A percentile compares a stretch with the other conserved stretches of the same genome.
Conservation (phyloP, 30 jellyfish, hydroid and myxozoan species). For the Chrysaora quinquecirrha region DNA sequence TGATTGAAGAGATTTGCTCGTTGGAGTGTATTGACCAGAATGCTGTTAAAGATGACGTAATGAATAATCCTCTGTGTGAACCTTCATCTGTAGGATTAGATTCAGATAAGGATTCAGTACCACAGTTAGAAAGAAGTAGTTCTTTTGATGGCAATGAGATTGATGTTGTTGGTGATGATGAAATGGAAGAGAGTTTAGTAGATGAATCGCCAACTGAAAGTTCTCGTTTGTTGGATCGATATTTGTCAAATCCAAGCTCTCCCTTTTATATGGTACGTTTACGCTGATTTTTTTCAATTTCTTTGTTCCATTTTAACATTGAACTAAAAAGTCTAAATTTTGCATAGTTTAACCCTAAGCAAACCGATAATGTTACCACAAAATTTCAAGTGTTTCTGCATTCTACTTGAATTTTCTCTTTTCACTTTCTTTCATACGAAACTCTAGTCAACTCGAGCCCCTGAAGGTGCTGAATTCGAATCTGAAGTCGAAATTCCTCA, state of each 20-base stretch:
- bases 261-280: slow-evolving; percentile 69
- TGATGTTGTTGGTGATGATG: slow-evolving; percentile 85
- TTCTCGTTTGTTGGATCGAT: slow-evolving; percentile 65
- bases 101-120: neutral
- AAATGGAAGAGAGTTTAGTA: slow-evolving; percentile 34
- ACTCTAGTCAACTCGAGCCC: no score
- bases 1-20: slow-evolving; percentile 73
- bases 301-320: no score
- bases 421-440: no score
- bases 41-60: neutral
- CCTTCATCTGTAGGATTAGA: neutral
- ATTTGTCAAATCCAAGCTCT: slow-evolving; percentile 49
- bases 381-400: no score
- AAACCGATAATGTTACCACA: no score
- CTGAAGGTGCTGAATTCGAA: no score
- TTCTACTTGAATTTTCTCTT: no score
- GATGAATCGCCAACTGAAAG: slow-evolving; percentile 14
- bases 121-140: slow-evolving; percentile 27
- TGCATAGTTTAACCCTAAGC: no score
- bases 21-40: neutral
- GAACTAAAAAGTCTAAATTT: no score
- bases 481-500: no score
- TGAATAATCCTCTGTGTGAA: neutral
- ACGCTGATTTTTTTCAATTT: neutral
- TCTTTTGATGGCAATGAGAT: slow-evolving; percentile 82